phyloP scores from a whole-genome alignment of 2,888 invertebrate genomes.

The Lochmaea capreae region DNA sequence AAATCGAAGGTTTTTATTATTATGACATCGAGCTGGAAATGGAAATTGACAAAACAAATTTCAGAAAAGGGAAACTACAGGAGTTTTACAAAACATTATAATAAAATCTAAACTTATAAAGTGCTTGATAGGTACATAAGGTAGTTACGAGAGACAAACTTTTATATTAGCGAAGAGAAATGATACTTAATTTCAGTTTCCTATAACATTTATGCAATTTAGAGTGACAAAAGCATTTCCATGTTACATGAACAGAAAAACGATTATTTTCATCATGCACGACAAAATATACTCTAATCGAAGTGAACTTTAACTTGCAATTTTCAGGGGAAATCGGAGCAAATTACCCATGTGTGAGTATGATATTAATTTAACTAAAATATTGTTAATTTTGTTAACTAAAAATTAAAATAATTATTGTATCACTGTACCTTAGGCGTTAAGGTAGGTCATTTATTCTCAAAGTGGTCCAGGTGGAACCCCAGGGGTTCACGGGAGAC shows the following conservation, averaged over 20 bases:
- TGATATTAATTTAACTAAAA: no score
- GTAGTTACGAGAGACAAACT: neutral
- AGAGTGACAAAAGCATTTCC: neutral
- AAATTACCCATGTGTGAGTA: neutral
- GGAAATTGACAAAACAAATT: no score
- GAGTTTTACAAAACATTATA: no score
- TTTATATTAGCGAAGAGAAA: neutral
- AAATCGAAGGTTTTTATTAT: neutral
- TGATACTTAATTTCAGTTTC: constrained; percentile 6
- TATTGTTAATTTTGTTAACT: neutral
- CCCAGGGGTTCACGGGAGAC: no score
- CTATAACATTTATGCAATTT: neutral
- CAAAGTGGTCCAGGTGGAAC: no score
- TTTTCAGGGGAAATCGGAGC: neutral
- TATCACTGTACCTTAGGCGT: neutral
- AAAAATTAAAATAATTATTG: neutral
- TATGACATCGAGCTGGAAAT: neutral
- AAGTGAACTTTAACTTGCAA: neutral
- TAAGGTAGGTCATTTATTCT: neutral
- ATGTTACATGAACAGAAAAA: neutral
- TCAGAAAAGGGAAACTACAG: no score
- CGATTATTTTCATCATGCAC: constrained; percentile 6
- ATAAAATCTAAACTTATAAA: no score
- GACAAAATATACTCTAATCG: constrained; percentile 2
- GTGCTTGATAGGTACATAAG: neutral